A percentile compares a stretch with the other conserved stretches of the same genome.
phyloP scores from a whole-genome alignment of 2,888 invertebrate genomes.

The Tribolium freemani region DNA sequence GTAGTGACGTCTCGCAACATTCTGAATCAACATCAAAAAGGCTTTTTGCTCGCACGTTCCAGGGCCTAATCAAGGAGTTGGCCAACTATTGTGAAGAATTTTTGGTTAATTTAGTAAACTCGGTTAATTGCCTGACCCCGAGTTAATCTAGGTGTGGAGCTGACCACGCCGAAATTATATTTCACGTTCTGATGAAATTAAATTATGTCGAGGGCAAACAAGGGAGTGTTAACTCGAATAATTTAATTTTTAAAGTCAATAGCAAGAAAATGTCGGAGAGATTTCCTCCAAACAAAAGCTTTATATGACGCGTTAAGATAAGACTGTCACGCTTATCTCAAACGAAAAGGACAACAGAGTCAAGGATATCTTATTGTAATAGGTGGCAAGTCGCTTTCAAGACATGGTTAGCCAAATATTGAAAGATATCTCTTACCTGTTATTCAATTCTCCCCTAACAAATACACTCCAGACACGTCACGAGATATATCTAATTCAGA shows the following conservation, averaged over 20 bases:
- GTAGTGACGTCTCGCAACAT: neutral
- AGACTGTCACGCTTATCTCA: neutral
- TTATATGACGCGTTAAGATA: neutral
- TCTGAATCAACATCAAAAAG: neutral
- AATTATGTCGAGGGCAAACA: neutral
- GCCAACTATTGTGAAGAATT: neutral
- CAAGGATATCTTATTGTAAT: neutral
- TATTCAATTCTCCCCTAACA: neutral
- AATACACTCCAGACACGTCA: neutral
- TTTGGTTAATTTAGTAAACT: neutral
- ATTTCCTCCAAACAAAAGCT: neutral
- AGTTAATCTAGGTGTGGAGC: constrained; percentile 10
- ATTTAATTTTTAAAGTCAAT: constrained; percentile 5
- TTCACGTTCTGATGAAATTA: constrained; percentile 10
- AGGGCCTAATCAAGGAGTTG: neutral
- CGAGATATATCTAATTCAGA: neutral
- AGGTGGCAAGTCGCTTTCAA: neutral
- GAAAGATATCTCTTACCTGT: neutral
- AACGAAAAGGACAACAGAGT: neutral
- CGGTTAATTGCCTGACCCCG: constrained; percentile 8
- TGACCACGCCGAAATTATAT: constrained; percentile 12
- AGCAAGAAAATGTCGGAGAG: neutral
- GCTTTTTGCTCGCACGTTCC: neutral
- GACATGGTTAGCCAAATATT: neutral
- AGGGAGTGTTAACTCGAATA: neutral